phyloP scores from a whole-genome alignment of 1,140 invertebrate species.

The Helicorthomorpha holstii region DNA sequence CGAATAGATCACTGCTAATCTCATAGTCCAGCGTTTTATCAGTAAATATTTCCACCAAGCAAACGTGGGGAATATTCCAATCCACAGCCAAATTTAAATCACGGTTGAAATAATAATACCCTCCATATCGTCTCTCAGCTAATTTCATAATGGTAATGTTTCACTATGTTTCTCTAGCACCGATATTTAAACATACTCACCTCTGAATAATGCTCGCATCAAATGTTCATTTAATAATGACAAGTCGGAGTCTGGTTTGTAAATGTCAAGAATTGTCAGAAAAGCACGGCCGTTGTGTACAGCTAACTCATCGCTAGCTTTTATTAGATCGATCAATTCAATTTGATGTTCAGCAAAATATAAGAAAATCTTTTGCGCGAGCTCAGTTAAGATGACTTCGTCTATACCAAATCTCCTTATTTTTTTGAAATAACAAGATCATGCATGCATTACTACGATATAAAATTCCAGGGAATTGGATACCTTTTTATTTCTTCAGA shows the following conservation, averaged over 20 bases:
- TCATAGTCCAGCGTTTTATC: slow-evolving; percentile 9
- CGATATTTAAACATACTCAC: slow-evolving; percentile 17
- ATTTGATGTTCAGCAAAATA: slow-evolving; percentile 20
- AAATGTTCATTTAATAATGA: slow-evolving; percentile 26
- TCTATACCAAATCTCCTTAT: slow-evolving; percentile 20
- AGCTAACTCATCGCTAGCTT: slow-evolving; percentile 21
- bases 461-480: slow-evolving; percentile 13
- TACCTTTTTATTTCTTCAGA: slow-evolving; percentile 25
- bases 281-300: slow-evolving; percentile 21
- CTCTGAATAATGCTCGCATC: slow-evolving; percentile 26
- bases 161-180: slow-evolving; percentile 14
- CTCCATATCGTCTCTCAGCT: slow-evolving; percentile 14
- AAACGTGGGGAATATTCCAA: slow-evolving; percentile 28
- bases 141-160: background rate
- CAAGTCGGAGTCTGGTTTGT: slow-evolving; percentile 21
- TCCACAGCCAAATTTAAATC: slow-evolving; percentile 27
- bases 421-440: slow-evolving; percentile 18
- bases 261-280: slow-evolving; percentile 25
- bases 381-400: slow-evolving; percentile 25
- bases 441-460: background rate
- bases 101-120: slow-evolving; percentile 18
- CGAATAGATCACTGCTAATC: slow-evolving; percentile 27
- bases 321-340: slow-evolving; percentile 22
- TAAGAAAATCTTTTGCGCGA: slow-evolving; percentile 23
- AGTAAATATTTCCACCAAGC: background rate